These are phyloP conservation scores for Ornithorhynchus anatinus DNA, from an alignment of 2,113 vertebrate genomes.

Conservation along the genomic window DNA sequence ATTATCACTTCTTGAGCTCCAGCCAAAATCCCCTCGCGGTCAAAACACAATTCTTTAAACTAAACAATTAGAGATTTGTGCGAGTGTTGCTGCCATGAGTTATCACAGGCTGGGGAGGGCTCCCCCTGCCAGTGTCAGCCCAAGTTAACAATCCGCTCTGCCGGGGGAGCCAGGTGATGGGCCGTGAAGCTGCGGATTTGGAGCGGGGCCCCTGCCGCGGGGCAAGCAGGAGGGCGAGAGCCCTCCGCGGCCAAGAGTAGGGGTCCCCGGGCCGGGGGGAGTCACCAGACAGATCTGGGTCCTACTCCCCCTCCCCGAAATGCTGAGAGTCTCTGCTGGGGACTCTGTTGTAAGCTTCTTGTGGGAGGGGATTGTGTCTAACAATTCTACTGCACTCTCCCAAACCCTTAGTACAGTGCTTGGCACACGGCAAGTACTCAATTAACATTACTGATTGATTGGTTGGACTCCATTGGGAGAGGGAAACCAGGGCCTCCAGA, in stretches of 20 bases:
- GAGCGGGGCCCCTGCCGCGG: too few species aligned
- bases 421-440: too few species aligned
- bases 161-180: conserved; percentile 53
- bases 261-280: not conserved
- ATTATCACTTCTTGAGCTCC: conserved; percentile 85
- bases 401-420: too few species aligned
- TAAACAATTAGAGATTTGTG: conserved; percentile 85
- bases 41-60: conserved; percentile 87
- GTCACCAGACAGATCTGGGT: not conserved
- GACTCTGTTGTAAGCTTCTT: too few species aligned
- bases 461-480: too few species aligned
- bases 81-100: conserved; percentile 76
- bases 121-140: conserved; percentile 55
- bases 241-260: too few species aligned
- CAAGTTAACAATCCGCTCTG: conserved; percentile 51
- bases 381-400: too few species aligned
- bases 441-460: too few species aligned
- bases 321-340: too few species aligned
- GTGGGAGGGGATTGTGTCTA: too few species aligned
- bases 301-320: not conserved
- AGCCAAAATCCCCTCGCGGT: conserved; percentile 84
- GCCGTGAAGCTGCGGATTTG: not conserved
- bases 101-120: conserved; percentile 62
- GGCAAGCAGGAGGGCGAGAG: too few species aligned
- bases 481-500: too few species aligned